Evolutionary conservation across 2,888 invertebrate genomes (phyloP), one percentile per base, ranked within the genome.

Genomic region (Nebria brevicollis): DNA sequence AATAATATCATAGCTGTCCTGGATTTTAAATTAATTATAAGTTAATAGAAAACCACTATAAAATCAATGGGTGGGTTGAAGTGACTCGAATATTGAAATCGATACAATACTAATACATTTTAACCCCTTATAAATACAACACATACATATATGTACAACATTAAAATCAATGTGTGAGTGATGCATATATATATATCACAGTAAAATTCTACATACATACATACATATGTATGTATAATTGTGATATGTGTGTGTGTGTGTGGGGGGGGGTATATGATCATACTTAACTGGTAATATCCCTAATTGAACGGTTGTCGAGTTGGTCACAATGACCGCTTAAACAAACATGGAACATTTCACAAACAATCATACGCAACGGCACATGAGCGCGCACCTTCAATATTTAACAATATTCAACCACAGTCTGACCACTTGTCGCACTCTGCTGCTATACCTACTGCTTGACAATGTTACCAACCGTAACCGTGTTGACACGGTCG

Each of bases 201-300:
- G 3, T 42, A 0, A 20, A 20, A 20, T 20, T 20, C 20, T 20
- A 20, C 20, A 20, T 20, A 20, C 20, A 20, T 20, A 43, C 13
- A 34, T 73, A 41, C 6, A 70, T 26, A 6, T 70, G 26, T 34
- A 25, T 70, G 25, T 70, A 20, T 70, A 20, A 26, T 26, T 70
- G 20, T 25, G 20, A 68, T 15, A 25, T 68, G 15, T 25, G 8
- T 68, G 8, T 25, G 15, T 25, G n/a, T 68, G n/a, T 15, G 8
- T 0, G 15, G 20, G 20, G 20, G 20, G 20, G 20, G 20, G 20
- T 20, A 20, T 13, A 25, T 15, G 25, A 72, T 66, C 66, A 79
- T 79, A 79, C 79, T 74, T 79, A 73, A 73, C 66, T 79, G 66
- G 68, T 74, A 79, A 79, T 79, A 74, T 79, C 66, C 74, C 79